Percentiles rank a stretch among this genome's conserved stretches.
phyloP scores from a whole-genome alignment of 2,888 invertebrate genomes.

The Acheta domesticus region DNA sequence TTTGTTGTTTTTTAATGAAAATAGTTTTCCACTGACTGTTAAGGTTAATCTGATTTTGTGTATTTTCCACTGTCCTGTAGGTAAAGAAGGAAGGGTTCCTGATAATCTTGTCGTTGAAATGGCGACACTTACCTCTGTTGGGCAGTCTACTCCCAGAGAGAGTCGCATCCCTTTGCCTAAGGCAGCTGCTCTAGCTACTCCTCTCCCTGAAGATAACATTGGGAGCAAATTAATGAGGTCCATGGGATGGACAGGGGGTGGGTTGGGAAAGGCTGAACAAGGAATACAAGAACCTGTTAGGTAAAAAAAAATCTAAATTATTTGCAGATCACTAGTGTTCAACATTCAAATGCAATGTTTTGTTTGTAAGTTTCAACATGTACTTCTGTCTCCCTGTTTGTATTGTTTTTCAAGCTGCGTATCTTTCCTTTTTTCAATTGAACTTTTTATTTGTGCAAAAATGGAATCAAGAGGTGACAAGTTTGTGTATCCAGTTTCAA shows the following conservation, averaged over 20 bases:
- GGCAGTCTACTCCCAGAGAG: background rate
- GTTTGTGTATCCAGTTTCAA: background rate
- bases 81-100: background rate
- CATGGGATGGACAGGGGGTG: constrained; percentile 74
- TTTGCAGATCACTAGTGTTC: background rate
- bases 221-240: constrained; percentile 59
- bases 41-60: background rate
- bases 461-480: background rate
- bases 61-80: background rate
- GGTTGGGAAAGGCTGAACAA: constrained; percentile 59
- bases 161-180: background rate
- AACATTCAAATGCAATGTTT: too few species aligned
- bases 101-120: background rate
- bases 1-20: too few species aligned
- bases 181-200: constrained; percentile 26
- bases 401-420: too few species aligned
- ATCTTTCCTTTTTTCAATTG: too few species aligned
- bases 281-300: constrained; percentile 63
- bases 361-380: too few species aligned
- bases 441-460: too few species aligned
- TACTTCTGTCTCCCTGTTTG: too few species aligned
- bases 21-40: background rate
- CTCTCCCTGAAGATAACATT: constrained; percentile 48
- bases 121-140: background rate
- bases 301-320: constrained; percentile 41